phyloP scores from a whole-genome alignment of 2,888 invertebrate species.

The Nomada fabriciana region DNA sequence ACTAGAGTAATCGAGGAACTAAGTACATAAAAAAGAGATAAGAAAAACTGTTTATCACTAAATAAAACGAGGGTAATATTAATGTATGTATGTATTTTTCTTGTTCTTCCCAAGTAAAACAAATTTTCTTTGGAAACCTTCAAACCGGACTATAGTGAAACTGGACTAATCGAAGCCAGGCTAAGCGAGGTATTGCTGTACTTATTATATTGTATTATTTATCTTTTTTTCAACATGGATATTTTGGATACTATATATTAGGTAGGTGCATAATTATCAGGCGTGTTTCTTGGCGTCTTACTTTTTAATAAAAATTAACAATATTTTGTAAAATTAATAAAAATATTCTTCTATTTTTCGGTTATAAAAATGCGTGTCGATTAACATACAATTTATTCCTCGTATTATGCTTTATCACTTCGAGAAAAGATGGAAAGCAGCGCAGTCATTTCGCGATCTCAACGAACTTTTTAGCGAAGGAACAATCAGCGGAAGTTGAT shows the following conservation, averaged over 20 bases:
- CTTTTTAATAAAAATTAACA: not conserved
- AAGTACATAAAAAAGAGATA: no score
- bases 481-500: not conserved
- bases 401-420: not conserved
- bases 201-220: no score
- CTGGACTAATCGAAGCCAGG: no score
- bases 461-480: not conserved
- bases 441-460: not conserved
- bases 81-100: no score
- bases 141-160: no score
- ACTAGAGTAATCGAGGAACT: no score
- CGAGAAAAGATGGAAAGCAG: slow-evolving; percentile 7
- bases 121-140: no score
- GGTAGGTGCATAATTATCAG: slow-evolving; percentile 2
- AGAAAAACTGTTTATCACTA: no score
- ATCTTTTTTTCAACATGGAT: no score
- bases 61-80: no score
- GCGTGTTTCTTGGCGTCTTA: not conserved
- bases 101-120: no score
- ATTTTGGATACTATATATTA: not conserved
- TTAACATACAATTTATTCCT: not conserved
- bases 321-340: not conserved
- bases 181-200: no score
- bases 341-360: slow-evolving; percentile 1
- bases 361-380: not conserved